A percentile compares a stretch with the other conserved stretches of the same genome.
Evolutionary conservation across 2,888 invertebrate genomes (phyloP).

Genomic region (Dynastes tityus): DNA sequence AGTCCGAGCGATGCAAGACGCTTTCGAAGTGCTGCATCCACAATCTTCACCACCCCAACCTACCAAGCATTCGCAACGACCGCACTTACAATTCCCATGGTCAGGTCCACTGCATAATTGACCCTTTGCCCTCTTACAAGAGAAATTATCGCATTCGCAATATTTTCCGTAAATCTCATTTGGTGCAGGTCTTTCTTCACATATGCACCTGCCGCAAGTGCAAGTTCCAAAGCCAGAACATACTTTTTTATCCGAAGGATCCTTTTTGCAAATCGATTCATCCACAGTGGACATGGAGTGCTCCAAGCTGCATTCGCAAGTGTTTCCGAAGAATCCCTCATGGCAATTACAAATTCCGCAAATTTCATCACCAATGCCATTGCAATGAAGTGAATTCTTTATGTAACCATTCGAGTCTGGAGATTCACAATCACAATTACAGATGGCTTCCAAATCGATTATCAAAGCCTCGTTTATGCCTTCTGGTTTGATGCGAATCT

Average conservation of each 20-base stretch:
- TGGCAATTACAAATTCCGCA: slow-evolving; percentile 76
- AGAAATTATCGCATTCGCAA: slow-evolving; percentile 86
- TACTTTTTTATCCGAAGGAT: slow-evolving; percentile 62
- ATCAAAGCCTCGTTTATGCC: slow-evolving; percentile 81
- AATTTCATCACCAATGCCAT: slow-evolving; percentile 57
- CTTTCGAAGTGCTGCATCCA: slow-evolving; percentile 74
- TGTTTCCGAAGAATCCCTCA: slow-evolving; percentile 71
- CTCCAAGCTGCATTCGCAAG: slow-evolving; percentile 74
- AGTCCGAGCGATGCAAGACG: slow-evolving; percentile 69
- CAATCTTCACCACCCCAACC: slow-evolving; percentile 78
- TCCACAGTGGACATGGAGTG: slow-evolving; percentile 62
- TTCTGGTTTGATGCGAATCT: slow-evolving; percentile 79
- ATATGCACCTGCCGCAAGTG: slow-evolving; percentile 75
- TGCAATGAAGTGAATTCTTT: slow-evolving; percentile 67
- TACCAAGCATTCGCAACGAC: slow-evolving; percentile 74
- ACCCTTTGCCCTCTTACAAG: slow-evolving; percentile 75
- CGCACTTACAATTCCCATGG: slow-evolving; percentile 77
- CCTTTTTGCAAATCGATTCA: slow-evolving; percentile 61
- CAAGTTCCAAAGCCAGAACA: slow-evolving; percentile 80
- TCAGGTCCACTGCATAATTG: slow-evolving; percentile 72
- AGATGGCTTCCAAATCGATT: slow-evolving; percentile 76
- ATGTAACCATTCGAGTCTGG: slow-evolving; percentile 64
- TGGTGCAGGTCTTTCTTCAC: slow-evolving; percentile 60
- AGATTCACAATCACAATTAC: slow-evolving; percentile 60
- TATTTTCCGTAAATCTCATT: slow-evolving; percentile 73